phyloP scores from a whole-genome alignment of 2,113 vertebrate species.

The Dasypus novemcinctus region DNA sequence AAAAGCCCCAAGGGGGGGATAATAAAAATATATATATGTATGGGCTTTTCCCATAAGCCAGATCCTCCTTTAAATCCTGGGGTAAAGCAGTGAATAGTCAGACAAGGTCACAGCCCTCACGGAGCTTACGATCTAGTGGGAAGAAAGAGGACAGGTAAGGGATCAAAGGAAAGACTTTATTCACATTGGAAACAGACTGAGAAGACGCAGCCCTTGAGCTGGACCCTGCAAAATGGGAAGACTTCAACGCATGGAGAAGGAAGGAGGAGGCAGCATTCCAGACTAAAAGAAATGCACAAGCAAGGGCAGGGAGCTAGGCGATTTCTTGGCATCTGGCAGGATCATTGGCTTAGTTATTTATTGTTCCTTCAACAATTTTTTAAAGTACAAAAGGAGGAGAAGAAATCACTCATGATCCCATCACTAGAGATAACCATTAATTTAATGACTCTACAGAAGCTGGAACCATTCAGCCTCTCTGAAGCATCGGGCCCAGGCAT shows the following conservation, averaged over 20 bases:
- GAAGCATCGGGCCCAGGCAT: accelerated
- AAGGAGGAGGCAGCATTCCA: neutral
- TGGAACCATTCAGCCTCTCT: neutral
- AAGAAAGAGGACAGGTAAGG: neutral
- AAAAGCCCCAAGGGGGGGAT: too few species aligned
- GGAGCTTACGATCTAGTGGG: neutral
- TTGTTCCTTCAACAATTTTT: neutral
- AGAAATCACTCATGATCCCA: neutral
- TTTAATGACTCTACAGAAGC: neutral
- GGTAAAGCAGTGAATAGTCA: neutral
- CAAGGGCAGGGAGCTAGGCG: neutral
- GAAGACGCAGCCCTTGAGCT: neutral
- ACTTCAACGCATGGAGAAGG: neutral
- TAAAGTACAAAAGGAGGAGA: neutral
- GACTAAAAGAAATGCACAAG: neutral
- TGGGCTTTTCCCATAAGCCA: neutral
- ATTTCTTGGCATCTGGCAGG: too few species aligned
- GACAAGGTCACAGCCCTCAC: neutral
- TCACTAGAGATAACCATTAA: neutral
- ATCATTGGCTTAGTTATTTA: neutral
- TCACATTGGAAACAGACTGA: neutral
- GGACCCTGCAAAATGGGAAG: neutral
- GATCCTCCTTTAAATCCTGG: neutral
- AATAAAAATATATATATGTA: too few species aligned
- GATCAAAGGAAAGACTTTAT: neutral